A percentile compares a stretch with the other conserved stretches of the same genome.
Conservation (phyloP, 2,888 invertebrate genomes). For the Terebella lapidaria region DNA sequence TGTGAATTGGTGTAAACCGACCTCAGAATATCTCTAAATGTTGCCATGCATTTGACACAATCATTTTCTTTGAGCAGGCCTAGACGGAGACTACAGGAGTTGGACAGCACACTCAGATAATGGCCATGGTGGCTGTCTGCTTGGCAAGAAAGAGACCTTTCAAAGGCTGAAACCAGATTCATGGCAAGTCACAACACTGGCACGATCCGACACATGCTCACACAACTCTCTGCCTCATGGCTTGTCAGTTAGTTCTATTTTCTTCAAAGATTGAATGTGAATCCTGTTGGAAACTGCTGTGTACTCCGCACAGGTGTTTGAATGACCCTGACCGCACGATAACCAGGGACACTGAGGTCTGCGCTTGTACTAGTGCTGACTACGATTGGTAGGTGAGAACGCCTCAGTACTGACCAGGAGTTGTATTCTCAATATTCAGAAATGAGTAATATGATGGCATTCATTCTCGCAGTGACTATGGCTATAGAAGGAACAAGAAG, state of each 20-base stretch:
- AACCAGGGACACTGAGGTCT: conserved; percentile 18
- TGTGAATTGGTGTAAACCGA: not conserved
- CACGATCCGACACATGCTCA: not conserved
- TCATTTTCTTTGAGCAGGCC: conserved; percentile 33
- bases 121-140: conserved; percentile 37
- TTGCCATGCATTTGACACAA: no score
- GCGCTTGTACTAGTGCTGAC: conserved; percentile 46
- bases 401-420: no score
- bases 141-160: conserved; percentile 40
- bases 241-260: no score
- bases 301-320: conserved; percentile 42
- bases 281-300: no score
- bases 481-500: no score
- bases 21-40: no score
- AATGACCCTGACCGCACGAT: conserved; percentile 33
- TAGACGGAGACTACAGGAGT: conserved; percentile 36
- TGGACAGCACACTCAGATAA: conserved; percentile 40
- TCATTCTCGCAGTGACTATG: no score
- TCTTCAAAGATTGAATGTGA: no score
- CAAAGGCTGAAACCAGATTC: conserved; percentile 41
- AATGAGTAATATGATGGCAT: no score
- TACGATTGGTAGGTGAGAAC: conserved; percentile 52
- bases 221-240: not conserved
- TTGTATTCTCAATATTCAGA: conserved; percentile 16
- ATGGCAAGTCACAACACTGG: conserved; percentile 31